These are phyloP conservation scores for Paracanthobrama guichenoti DNA, from an alignment of 2,113 vertebrate genomes.

Conservation along the genomic window DNA sequence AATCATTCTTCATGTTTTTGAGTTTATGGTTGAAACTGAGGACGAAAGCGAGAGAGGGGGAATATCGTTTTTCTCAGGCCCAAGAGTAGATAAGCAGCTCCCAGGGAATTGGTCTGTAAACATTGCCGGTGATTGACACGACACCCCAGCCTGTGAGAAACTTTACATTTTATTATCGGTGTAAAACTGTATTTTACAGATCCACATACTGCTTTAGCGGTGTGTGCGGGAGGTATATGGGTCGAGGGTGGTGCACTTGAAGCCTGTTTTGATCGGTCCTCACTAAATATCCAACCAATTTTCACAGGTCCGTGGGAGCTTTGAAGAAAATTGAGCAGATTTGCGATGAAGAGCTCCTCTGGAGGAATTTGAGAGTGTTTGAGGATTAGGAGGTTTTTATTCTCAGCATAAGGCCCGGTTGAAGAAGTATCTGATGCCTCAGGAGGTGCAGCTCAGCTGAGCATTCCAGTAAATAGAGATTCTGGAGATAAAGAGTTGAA, in stretches of 20 bases:
- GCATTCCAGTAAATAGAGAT: slow-evolving; percentile 56
- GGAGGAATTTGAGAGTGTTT: slow-evolving; percentile 61
- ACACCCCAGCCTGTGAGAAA: slow-evolving; percentile 38
- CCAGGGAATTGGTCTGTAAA: slow-evolving; percentile 46
- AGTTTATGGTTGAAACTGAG: not conserved
- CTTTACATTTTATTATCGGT: slow-evolving; percentile 44
- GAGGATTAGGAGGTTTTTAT: slow-evolving; percentile 62
- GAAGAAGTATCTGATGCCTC: slow-evolving; percentile 53
- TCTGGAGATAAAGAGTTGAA: slow-evolving; percentile 46
- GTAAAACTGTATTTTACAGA: slow-evolving; percentile 40
- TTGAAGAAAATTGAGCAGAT: slow-evolving; percentile 61
- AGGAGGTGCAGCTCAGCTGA: slow-evolving; percentile 51
- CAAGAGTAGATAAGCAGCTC: slow-evolving; percentile 40
- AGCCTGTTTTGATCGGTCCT: slow-evolving; percentile 35
- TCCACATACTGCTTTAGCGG: slow-evolving; percentile 7
- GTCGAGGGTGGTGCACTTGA: slow-evolving; percentile 41
- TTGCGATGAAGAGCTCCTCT: slow-evolving; percentile 54
- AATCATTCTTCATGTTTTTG: not conserved
- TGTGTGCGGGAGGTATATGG: not conserved
- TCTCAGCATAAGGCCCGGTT: slow-evolving; percentile 47
- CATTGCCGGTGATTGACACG: slow-evolving; percentile 43
- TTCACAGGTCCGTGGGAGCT: slow-evolving; percentile 42
- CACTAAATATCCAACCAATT: slow-evolving; percentile 55
- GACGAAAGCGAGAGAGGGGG: not conserved
- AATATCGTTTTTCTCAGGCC: not conserved